phyloP scores from a whole-genome alignment of 2,113 vertebrate species.

The Alligator mississippiensis region DNA sequence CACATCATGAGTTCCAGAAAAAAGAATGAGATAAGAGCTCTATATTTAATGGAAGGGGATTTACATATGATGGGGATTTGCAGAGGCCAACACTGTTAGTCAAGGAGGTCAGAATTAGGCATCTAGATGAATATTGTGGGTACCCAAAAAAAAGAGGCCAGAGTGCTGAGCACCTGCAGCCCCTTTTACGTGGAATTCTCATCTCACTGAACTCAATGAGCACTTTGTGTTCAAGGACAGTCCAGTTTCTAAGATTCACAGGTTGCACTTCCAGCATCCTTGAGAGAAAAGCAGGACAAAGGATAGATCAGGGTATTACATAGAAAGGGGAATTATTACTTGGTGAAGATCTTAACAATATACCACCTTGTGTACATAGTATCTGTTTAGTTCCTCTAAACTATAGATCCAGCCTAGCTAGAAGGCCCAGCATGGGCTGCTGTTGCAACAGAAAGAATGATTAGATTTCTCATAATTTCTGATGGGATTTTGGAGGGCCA shows the following conservation, averaged over 20 bases:
- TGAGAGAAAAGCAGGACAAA: background rate
- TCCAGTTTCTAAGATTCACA: background rate
- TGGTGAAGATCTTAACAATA: background rate
- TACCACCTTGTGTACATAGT: too few species aligned
- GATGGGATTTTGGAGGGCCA: rapidly evolving
- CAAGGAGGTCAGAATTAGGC: rapidly evolving
- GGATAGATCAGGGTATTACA: background rate
- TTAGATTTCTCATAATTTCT: background rate
- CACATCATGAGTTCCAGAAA: background rate
- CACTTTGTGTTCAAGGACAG: background rate
- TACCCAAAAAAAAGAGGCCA: background rate
- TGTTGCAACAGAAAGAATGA: background rate
- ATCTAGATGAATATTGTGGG: background rate
- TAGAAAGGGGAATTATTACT: background rate
- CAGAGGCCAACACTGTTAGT: background rate
- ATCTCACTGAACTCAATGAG: background rate
- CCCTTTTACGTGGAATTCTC: background rate
- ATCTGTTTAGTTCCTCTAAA: background rate
- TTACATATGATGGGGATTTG: background rate
- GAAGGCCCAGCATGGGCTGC: background rate
- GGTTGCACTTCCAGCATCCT: background rate
- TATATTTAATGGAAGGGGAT: background rate
- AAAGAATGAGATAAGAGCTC: background rate
- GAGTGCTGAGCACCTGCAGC: background rate
- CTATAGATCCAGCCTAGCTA: background rate